phyloP scores from a whole-genome alignment of 2,797 vertebrate species.

The Brachyrhaphis roseni region DNA sequence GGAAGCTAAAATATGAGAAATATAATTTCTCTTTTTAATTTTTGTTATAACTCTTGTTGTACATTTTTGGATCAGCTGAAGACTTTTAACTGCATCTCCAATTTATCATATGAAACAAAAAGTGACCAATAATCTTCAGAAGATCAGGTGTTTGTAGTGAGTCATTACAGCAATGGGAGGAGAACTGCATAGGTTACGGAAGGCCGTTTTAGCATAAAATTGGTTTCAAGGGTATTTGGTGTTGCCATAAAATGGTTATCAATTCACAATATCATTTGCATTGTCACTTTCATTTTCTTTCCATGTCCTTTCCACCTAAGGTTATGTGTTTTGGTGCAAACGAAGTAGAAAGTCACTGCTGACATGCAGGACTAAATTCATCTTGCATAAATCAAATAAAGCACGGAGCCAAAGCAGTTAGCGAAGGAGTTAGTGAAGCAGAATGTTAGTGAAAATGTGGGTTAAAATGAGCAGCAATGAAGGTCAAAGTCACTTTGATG shows the following conservation, averaged over 20 bases:
- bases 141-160: neutral
- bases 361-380: neutral
- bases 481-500: constrained; percentile 2
- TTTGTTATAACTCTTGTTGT: neutral
- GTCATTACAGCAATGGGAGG: neutral
- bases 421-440: neutral
- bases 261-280: neutral
- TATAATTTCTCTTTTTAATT: neutral
- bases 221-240: neutral
- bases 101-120: neutral
- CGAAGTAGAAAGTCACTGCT: neutral
- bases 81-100: too few relatives aligned
- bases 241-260: neutral
- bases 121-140: neutral
- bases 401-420: constrained; percentile 3
- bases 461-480: neutral
- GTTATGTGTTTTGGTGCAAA: constrained; percentile 4
- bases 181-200: neutral
- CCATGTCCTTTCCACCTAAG: neutral
- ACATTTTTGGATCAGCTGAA: too few relatives aligned
- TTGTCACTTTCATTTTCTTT: neutral
- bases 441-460: neutral
- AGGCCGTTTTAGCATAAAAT: too few relatives aligned
- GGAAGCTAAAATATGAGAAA: neutral
- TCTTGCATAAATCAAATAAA: constrained; percentile 7